A percentile compares a stretch with the other conserved stretches of the same genome.
phyloP scores from a whole-genome alignment of 2,888 invertebrate species.

The Drosophila nr. perissopoda region DNA sequence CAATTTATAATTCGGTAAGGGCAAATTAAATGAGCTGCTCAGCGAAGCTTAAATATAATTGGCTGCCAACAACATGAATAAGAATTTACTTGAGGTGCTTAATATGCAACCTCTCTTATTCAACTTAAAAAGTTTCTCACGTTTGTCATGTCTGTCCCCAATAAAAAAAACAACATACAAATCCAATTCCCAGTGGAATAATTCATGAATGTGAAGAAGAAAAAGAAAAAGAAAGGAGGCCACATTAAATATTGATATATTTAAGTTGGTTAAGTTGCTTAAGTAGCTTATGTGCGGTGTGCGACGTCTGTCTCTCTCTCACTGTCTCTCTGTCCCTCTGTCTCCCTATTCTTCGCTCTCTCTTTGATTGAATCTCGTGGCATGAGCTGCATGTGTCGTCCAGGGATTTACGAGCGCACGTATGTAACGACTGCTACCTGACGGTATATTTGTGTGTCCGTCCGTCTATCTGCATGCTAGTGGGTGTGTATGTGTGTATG shows the following conservation, averaged over 20 bases:
- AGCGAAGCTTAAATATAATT: constrained; percentile 7
- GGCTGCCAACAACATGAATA: neutral
- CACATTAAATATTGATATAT: constrained; percentile 62
- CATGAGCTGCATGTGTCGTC: constrained; percentile 12
- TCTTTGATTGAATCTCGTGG: constrained; percentile 45
- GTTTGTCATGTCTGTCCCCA: neutral
- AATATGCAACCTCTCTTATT: constrained; percentile 10
- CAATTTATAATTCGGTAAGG: constrained; percentile 17
- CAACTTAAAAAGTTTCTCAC: constrained; percentile 19
- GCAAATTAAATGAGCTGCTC: constrained; percentile 10
- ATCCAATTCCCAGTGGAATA: constrained; percentile 24
- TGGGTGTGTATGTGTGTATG: neutral
- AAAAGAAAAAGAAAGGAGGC: neutral
- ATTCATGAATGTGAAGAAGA: constrained; percentile 25
- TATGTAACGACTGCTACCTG: constrained; percentile 27
- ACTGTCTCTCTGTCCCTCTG: neutral
- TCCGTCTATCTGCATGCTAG: neutral
- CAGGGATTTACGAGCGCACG: constrained; percentile 47
- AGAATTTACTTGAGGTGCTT: constrained; percentile 7
- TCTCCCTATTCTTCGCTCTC: neutral
- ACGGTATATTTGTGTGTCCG: neutral
- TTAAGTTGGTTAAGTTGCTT: constrained; percentile 59
- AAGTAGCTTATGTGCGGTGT: constrained; percentile 53
- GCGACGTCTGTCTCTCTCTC: constrained; percentile 13
- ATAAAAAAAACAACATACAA: constrained; percentile 12